Conservation (phyloP, 1,140 invertebrate species). For the Papilio xuthus region DNA sequence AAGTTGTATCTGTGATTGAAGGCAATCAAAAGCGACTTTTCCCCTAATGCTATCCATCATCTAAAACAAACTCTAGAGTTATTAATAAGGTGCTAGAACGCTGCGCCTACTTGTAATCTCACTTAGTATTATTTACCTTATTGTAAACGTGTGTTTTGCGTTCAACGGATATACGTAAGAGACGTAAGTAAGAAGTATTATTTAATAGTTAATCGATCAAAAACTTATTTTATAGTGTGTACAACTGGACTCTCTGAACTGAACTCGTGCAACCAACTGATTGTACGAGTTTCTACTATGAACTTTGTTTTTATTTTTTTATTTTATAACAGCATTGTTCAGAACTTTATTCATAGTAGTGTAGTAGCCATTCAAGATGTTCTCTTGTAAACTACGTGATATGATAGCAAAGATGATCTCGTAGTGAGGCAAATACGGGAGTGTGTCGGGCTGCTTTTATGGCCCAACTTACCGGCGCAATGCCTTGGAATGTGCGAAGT, state of each 20-base stretch:
- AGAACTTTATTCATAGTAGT: slow-evolving; percentile 19
- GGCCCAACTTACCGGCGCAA: slow-evolving; percentile 60
- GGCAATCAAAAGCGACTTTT: too few relatives aligned
- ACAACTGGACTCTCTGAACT: not conserved
- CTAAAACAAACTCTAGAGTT: too few relatives aligned
- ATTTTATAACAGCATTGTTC: not conserved
- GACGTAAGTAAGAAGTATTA: too few relatives aligned
- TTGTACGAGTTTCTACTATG: not conserved
- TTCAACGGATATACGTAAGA: not conserved
- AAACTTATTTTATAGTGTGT: not conserved
- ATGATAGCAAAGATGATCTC: slow-evolving; percentile 36
- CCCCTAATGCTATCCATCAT: too few relatives aligned
- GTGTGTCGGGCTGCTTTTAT: slow-evolving; percentile 69
- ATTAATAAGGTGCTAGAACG: too few relatives aligned
- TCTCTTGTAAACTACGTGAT: slow-evolving; percentile 34
- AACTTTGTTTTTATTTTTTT: slow-evolving; percentile 12
- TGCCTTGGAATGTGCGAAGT: slow-evolving; percentile 71
- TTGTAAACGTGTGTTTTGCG: too few relatives aligned
- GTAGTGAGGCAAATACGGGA: slow-evolving; percentile 23
- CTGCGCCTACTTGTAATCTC: too few relatives aligned
- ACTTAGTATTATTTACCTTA: too few relatives aligned
- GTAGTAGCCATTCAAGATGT: slow-evolving; percentile 1
- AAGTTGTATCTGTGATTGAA: too few relatives aligned
- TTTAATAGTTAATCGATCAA: not conserved
- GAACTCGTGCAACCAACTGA: not conserved